Base-by-base conservation (phyloP, 2,888 invertebrate species). In the Microdon myrmicae region DNA sequence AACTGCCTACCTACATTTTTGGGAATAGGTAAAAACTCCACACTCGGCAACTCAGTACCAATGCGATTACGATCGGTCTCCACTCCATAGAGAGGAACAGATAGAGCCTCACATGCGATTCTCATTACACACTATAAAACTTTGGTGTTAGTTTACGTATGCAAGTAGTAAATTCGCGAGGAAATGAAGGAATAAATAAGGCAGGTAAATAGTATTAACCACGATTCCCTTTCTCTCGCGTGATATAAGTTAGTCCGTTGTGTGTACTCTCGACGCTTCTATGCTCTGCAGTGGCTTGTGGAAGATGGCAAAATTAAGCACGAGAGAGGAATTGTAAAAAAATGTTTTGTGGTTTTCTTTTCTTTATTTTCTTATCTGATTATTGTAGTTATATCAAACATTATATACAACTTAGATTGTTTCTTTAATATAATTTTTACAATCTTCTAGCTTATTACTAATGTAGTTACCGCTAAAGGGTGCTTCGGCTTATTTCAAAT, bases 331-430 rank as follows among this genome's bases (percentile, higher is more conserved):
- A n/a, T n/a, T n/a, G n/a, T n/a, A 12, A 48, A 39, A 49, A 14
- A 17, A 47, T 23, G 29, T 26, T 34, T 43, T 56, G 56, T 41
- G 51, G 56, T 64, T 49, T 64, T 64, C 45, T 53, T 26, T 37
- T 58, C 64, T 58, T 34, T 51, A 47, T 47, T 58, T 64, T 58
- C 47, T 58, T 56, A 58, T 58, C 53, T 58, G 51, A 56, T 64
- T 45, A 53, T 64, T 53, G 17, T 56, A 56, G 61, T 51, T 56
- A 51, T 41, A 64, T 51, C 56, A 31, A 45, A 64, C 20, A 29
- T 51, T 51, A 51, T 64, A 56, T 43, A 41, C 23, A 48, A 2
- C 29, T 60, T 29, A 60, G 48, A 48, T 60, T 38, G 28, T 16
- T 34, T 29, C 32, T 37, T 43, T 51, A n/a, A 51, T 39, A 53